Percentiles rank a stretch among this genome's conserved stretches.
Conservation (phyloP, 2,113 vertebrate genomes). For the Leiothrix lutea region DNA sequence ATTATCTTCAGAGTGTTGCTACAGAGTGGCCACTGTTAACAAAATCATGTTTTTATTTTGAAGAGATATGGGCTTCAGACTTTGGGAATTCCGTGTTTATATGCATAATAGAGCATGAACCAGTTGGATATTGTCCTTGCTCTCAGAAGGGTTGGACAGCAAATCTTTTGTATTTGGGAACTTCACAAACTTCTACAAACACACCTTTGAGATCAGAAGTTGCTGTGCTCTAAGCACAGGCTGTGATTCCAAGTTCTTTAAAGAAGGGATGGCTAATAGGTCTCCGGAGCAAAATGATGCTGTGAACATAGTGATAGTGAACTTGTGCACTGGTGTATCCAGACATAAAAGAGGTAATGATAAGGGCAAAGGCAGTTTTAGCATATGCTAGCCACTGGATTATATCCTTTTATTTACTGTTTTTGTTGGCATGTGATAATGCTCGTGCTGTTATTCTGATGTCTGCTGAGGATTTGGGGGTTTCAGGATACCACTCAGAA, state of each 20-base stretch:
- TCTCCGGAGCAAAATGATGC: not conserved
- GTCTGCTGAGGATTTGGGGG: not conserved
- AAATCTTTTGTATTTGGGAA: not conserved
- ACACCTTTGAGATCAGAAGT: not conserved
- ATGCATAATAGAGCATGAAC: not conserved
- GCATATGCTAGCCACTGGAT: not conserved
- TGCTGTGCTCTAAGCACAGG: not conserved
- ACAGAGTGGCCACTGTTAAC: not conserved
- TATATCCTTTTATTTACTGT: not conserved
- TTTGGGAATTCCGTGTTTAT: not conserved
- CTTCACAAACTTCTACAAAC: not conserved
- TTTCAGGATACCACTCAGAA: not conserved
- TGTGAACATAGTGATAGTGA: not conserved
- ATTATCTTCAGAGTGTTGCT: not conserved
- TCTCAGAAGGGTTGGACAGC: not conserved
- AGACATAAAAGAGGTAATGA: not conserved
- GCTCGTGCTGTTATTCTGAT: not conserved
- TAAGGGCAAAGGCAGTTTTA: not conserved
- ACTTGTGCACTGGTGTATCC: not conserved
- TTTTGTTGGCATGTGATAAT: not conserved
- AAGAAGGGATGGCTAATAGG: not conserved
- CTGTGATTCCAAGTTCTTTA: not conserved
- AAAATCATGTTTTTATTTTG: not conserved
- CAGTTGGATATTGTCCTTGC: accelerated
- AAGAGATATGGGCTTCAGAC: not conserved